Conservation (phyloP, 2,113 vertebrate genomes). For the Tinamus guttatus region DNA sequence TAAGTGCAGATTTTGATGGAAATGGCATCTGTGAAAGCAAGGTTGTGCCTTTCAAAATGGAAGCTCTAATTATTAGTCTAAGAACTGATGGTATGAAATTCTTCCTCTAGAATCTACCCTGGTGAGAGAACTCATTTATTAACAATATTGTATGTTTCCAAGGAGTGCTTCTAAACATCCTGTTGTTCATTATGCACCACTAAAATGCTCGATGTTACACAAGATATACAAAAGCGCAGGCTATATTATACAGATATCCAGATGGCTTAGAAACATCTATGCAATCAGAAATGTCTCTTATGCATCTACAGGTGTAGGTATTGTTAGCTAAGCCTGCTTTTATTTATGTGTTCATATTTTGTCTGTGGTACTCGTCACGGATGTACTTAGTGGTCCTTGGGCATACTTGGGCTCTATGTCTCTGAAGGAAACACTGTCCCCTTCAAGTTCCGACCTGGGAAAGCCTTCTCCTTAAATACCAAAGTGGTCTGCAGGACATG, state of each 20-base stretch:
- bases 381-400: not conserved
- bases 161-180: slow-evolving; percentile 12
- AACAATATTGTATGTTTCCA: slow-evolving; percentile 11
- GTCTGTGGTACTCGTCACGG: not conserved
- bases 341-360: not conserved
- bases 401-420: not conserved
- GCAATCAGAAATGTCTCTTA: not conserved
- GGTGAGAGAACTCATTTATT: slow-evolving; percentile 16
- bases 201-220: not conserved
- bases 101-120: slow-evolving; percentile 26
- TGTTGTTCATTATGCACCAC: slow-evolving; percentile 17
- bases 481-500: not conserved
- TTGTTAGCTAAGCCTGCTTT: not conserved
- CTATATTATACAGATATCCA: not conserved
- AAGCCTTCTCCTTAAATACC: not conserved
- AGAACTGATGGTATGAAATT: slow-evolving; percentile 33
- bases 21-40: slow-evolving; percentile 28
- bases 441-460: not conserved
- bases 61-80: slow-evolving; percentile 55
- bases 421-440: not conserved
- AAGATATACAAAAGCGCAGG: accelerated
- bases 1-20: slow-evolving; percentile 62
- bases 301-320: not conserved
- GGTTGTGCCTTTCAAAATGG: slow-evolving; percentile 48
- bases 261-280: not conserved